A percentile compares a stretch with the other conserved stretches of the same genome.
Evolutionary conservation across 2,797 vertebrate species (phyloP).

Genomic region (Phataginus tetradactyla): DNA sequence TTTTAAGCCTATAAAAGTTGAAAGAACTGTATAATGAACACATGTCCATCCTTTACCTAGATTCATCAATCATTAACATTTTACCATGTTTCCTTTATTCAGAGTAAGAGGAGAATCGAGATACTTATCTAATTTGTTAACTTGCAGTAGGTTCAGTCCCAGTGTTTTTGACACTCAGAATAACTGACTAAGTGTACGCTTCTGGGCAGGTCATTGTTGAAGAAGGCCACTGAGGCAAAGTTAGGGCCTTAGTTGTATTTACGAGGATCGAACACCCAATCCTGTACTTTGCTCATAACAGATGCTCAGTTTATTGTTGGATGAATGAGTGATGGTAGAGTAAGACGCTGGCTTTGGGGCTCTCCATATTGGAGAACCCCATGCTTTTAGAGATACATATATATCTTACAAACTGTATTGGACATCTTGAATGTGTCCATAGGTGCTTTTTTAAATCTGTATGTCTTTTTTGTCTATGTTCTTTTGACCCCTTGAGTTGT

Average conservation of each 20-base stretch:
- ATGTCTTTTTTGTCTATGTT: neutral
- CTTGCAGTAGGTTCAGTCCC: neutral
- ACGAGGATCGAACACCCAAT: neutral
- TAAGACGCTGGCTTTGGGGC: neutral
- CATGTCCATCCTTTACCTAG: neutral
- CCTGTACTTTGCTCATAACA: neutral
- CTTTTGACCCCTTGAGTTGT: neutral
- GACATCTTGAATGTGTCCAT: neutral
- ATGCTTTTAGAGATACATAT: neutral
- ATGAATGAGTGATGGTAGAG: neutral
- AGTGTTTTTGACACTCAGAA: neutral
- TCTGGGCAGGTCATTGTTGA: neutral
- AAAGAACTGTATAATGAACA: neutral
- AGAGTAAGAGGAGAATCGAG: neutral
- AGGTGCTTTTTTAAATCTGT: neutral
- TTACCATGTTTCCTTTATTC: neutral
- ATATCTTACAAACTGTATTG: neutral
- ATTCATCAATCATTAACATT: neutral
- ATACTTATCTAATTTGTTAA: neutral
- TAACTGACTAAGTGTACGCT: neutral
- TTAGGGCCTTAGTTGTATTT: neutral
- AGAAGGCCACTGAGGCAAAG: neutral
- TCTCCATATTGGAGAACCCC: neutral
- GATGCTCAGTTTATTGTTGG: neutral
- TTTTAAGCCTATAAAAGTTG: neutral